phyloP scores from a whole-genome alignment of 1,140 invertebrate genomes.

The Amyelois transitella region DNA sequence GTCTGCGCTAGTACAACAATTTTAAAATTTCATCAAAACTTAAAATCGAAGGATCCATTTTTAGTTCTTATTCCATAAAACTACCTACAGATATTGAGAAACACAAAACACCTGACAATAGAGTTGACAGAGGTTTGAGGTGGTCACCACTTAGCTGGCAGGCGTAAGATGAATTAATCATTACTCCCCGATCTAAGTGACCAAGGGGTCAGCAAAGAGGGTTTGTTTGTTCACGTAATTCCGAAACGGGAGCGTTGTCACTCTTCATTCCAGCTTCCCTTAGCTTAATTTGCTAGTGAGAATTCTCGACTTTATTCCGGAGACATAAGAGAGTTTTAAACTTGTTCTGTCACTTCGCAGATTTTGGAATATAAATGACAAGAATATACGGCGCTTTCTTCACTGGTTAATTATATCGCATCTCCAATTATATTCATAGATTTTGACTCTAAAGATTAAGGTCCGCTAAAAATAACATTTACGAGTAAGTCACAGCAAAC shows the following conservation, averaged over 20 bases:
- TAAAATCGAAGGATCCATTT: no score
- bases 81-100: neutral
- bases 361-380: neutral
- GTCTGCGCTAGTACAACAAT: no score
- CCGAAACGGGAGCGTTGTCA: constrained; percentile 17
- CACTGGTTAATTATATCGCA: no score
- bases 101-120: neutral
- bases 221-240: constrained; percentile 39
- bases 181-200: constrained; percentile 10
- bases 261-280: constrained; percentile 29
- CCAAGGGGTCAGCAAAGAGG: constrained; percentile 21
- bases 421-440: no score
- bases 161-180: constrained; percentile 15
- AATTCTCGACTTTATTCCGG: constrained; percentile 8
- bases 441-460: no score
- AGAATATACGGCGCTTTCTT: no score
- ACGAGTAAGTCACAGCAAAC: no score
- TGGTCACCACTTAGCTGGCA: constrained; percentile 1
- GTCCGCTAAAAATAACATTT: no score
- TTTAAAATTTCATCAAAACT: no score
- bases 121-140: neutral
- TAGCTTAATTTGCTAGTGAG: constrained; percentile 29
- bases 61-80: neutral
- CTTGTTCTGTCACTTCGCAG: neutral
- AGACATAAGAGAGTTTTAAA: neutral